These are phyloP conservation scores for Nowickia ferox DNA, from an alignment of 2,888 invertebrate genomes.

Conservation along the genomic window DNA sequence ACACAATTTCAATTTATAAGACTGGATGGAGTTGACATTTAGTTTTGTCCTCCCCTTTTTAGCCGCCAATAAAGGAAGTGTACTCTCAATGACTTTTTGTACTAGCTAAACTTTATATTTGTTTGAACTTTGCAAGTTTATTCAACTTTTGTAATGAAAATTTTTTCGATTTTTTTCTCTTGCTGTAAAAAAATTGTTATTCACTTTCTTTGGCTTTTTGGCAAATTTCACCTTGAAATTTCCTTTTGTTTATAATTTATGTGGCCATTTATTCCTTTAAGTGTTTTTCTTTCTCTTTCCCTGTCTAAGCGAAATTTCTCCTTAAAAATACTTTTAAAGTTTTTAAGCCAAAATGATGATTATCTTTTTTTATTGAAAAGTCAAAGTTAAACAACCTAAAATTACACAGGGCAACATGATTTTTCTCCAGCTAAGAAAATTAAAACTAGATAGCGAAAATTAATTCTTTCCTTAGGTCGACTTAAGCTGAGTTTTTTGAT, in stretches of 20 bases:
- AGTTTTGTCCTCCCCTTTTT: neutral
- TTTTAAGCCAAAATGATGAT: constrained; percentile 7
- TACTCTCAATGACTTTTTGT: constrained; percentile 7
- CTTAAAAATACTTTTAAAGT: neutral
- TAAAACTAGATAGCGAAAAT: too few relatives aligned
- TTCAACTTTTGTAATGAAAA: constrained; percentile 33
- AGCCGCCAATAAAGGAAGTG: constrained; percentile 14
- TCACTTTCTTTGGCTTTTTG: constrained; percentile 53
- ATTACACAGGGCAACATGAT: constrained; percentile 28
- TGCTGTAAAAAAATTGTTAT: neutral
- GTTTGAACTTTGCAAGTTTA: constrained; percentile 32
- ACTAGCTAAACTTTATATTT: neutral
- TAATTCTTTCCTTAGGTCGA: too few relatives aligned
- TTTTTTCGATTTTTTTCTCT: neutral
- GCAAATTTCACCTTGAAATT: constrained; percentile 61
- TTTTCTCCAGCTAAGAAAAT: too few relatives aligned
- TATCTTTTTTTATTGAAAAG: neutral
- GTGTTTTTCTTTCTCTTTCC: constrained; percentile 3
- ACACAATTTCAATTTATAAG: constrained; percentile 21
- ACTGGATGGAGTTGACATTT: constrained; percentile 63
- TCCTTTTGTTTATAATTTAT: constrained; percentile 48
- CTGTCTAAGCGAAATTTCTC: constrained; percentile 32
- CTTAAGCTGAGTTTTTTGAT: too few relatives aligned
- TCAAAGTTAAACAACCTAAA: neutral
- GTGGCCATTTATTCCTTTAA: constrained; percentile 45